Base-by-base conservation (phyloP, 2,797 vertebrate species). In the Pampus argenteus region DNA sequence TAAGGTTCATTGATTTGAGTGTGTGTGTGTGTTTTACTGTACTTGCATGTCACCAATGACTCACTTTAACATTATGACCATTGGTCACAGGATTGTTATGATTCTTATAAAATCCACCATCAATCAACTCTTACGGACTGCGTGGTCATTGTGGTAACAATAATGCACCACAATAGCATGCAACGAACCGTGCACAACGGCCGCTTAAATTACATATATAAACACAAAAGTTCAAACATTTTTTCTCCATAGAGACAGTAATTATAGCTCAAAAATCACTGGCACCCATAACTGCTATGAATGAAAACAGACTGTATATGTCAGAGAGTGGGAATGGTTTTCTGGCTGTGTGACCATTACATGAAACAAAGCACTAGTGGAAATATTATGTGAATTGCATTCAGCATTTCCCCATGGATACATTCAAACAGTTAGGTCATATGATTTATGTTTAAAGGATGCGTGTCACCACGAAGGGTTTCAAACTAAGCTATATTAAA, bases 181-280 rank as follows among this genome's bases (percentile, higher is more conserved):
- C 72, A 54, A n/a, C 42, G 75, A 59, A 74, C 50, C 15, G 34
- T 56, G 64, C 45, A 70, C 66, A 70, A 65, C 59, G 65, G 67
- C 66, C 62, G 50, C 66, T 70, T 49, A 67, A 81, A 77, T 69
- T 17, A 52, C 76, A 74, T 51, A 58, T 44, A 66, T 71, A 76
- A 75, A 88, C 72, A 80, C 45, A 42, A n/a, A 57, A 64, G 49
- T 63, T 72, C 56, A 84, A 85, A 74, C 69, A 64, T 66, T 48
- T 66, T 48, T 76, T 78, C 81, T 64, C 76, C 84, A 87, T 63
- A 71, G 79, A 81, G 83, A 86, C 79, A 13, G 48, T 79, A 84
- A 88, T 88, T 86, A 85, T 31, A 40, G 55, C 71, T 71, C 48
- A 49, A 72, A 72, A 86, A 59, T 74, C 66, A 26, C 51, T 47